Percentiles rank a stretch among this genome's conserved stretches.
Evolutionary conservation across 2,797 vertebrate genomes (phyloP).

Genomic region (Mionectes olivaceus): DNA sequence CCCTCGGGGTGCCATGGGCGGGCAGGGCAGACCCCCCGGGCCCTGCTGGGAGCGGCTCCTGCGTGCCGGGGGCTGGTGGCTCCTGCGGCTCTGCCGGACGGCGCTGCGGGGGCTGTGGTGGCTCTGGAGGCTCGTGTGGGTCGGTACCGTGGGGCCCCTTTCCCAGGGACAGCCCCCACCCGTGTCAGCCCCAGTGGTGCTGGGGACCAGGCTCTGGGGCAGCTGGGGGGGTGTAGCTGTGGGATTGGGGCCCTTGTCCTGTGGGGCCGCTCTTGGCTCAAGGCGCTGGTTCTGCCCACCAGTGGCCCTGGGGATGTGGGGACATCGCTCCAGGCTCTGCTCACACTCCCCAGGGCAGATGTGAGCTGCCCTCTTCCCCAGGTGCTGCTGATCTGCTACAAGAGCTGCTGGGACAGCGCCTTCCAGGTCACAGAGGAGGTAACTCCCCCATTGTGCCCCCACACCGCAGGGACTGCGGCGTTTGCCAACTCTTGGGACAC

Average conservation of each 20-base stretch:
- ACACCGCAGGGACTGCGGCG: fast-evolving
- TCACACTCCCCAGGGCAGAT: fast-evolving
- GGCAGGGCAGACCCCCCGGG: fast-evolving
- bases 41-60: neutral
- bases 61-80: neutral
- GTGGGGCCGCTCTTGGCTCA: fast-evolving
- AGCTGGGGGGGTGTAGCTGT: too few relatives aligned
- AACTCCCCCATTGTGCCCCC: fast-evolving
- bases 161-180: neutral
- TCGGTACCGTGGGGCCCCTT: fast-evolving
- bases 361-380: neutral
- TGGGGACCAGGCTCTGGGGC: neutral
- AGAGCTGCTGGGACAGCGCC: constrained; percentile 30
- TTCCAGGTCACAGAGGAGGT: constrained; percentile 49
- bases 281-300: neutral
- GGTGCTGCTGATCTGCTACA: constrained; percentile 65
- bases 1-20: neutral
- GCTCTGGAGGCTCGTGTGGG: constrained; percentile 32
- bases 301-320: neutral
- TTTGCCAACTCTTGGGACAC: fast-evolving
- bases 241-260: fast-evolving
- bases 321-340: fast-evolving
- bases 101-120: neutral
- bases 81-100: neutral
- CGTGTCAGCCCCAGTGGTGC: neutral